These are phyloP conservation scores for Beris morrisii DNA, from an alignment of 2,888 invertebrate genomes.

Conservation along the genomic window DNA sequence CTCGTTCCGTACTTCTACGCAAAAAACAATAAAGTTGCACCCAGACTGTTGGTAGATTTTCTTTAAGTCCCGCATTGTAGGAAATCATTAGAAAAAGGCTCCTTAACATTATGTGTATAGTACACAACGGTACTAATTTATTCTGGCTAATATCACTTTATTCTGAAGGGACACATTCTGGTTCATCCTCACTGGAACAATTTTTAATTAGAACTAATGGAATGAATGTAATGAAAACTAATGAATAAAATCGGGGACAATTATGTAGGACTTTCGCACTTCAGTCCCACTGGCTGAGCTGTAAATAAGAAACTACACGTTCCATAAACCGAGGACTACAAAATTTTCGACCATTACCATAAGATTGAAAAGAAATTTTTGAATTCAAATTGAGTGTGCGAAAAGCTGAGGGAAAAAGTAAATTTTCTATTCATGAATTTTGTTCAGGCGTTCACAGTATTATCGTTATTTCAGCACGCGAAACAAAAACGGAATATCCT, in stretches of 20 bases:
- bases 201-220: constrained; percentile 30
- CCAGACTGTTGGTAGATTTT: too few relatives aligned
- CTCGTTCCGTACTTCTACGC: too few relatives aligned
- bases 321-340: too few relatives aligned
- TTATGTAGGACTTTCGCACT: background rate
- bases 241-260: constrained; percentile 8
- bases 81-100: constrained; percentile 2
- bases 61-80: too few relatives aligned
- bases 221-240: background rate
- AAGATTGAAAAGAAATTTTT: too few relatives aligned
- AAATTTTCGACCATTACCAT: too few relatives aligned
- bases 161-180: constrained; percentile 6
- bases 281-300: too few relatives aligned
- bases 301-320: too few relatives aligned
- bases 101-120: constrained; percentile 19
- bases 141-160: constrained; percentile 7
- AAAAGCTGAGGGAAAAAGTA: too few relatives aligned
- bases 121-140: constrained; percentile 9
- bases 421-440: background rate
- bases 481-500: background rate
- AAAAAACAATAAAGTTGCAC: too few relatives aligned
- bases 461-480: constrained; percentile 7
- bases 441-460: background rate
- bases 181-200: constrained; percentile 1
- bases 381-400: too few relatives aligned